phyloP scores from a whole-genome alignment of 2,113 vertebrate species.

The Polypterus senegalus region DNA sequence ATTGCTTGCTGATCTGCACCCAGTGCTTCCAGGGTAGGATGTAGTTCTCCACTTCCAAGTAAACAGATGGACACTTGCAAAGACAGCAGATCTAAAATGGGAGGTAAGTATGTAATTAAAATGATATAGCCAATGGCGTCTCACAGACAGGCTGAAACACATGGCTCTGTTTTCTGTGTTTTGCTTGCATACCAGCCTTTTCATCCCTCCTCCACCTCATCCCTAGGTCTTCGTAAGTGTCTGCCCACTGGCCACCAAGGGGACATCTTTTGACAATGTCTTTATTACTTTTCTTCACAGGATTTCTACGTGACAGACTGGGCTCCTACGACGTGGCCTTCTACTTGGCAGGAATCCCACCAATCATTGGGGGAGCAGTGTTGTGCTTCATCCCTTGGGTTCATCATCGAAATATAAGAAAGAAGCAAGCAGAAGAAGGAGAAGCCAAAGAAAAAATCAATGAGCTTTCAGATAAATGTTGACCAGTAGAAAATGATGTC shows the following conservation, averaged over 20 bases:
- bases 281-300: slow-evolving; percentile 36
- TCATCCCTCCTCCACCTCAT: not conserved
- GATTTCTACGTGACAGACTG: slow-evolving; percentile 68
- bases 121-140: no score
- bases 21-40: no score
- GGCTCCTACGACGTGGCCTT: slow-evolving; percentile 74
- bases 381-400: slow-evolving; percentile 85
- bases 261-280: not conserved
- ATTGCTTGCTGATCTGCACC: no score
- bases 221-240: not conserved
- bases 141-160: no score
- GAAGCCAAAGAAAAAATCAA: slow-evolving; percentile 51
- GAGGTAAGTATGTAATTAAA: no score
- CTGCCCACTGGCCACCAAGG: no score
- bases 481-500: no score
- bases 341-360: slow-evolving; percentile 87
- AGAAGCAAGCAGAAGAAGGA: slow-evolving; percentile 24
- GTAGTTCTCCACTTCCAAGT: no score
- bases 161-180: no score
- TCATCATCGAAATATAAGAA: slow-evolving; percentile 48
- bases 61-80: no score
- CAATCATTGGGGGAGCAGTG: slow-evolving; percentile 73
- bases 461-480: no score
- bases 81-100: no score
- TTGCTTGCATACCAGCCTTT: not conserved